These are phyloP conservation scores for Aleadryas rufinucha DNA, from an alignment of 2,113 vertebrate genomes.

Conservation along the genomic window DNA sequence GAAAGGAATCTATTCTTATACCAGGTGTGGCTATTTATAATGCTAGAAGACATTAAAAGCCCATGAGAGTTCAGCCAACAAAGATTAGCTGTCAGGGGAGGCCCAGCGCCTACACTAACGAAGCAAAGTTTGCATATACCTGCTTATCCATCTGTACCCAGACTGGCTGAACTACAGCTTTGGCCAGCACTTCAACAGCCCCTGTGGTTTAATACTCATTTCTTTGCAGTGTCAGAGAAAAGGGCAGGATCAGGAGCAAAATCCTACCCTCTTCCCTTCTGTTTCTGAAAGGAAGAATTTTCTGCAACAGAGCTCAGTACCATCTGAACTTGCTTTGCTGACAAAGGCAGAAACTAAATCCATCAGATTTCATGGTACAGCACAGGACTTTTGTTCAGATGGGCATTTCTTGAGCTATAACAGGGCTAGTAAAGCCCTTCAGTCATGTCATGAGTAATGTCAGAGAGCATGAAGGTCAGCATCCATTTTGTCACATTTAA, in stretches of 20 bases:
- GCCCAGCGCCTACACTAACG: not conserved
- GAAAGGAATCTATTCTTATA: not conserved
- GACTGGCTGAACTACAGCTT: not conserved
- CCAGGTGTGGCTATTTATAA: not conserved
- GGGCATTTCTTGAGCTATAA: not conserved
- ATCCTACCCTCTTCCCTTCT: not conserved
- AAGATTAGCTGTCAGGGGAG: not conserved
- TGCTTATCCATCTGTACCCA: not conserved
- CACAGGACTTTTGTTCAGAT: not conserved
- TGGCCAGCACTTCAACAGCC: not conserved
- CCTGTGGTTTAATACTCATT: not conserved
- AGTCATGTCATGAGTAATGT: not conserved
- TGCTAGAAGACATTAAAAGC: not conserved
- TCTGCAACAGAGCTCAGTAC: not conserved
- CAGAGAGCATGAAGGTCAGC: not conserved
- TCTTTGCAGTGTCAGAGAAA: not conserved
- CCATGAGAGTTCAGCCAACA: not conserved
- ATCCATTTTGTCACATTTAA: conserved; percentile 11
- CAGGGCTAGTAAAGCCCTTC: not conserved
- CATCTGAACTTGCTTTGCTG: not conserved
- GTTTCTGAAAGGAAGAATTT: not conserved
- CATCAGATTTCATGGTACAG: not conserved
- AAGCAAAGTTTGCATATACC: fast-evolving
- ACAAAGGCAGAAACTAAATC: not conserved
- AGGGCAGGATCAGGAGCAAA: not conserved